Base-by-base conservation (phyloP, 1,140 invertebrate genomes). In the Catajapyx aquilonaris region DNA sequence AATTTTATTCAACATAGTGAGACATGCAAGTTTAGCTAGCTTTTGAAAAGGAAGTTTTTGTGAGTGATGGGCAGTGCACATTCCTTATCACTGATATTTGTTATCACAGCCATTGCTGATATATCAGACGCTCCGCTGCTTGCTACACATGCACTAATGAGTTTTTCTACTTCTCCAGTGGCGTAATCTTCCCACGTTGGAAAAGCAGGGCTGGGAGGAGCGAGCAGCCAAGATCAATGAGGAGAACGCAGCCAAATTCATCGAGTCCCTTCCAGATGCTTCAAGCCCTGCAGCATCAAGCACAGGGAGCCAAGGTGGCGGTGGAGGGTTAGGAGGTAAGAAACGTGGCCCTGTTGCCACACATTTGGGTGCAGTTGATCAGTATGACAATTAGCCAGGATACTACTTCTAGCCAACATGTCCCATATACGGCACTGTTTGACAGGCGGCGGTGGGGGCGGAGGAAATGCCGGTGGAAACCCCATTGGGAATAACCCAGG, bases 161-260 rank as follows among this genome's bases (percentile, higher is more conserved):
- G 60, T 42, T 4, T 35, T 35, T 35, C 10, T 34, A 37, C 32
- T 45, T 18, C 31, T 63, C 22, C 47, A 79, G 71, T 98, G 94
- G 94, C 75, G 88, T 47, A 84, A 81, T 41, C 61, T 98, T 39
- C 69, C 81, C 0, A 66, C 78, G 2, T 64, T 68, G 39, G 84
- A 88, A 41, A 96, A 96, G 54, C 79, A 87, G 52, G 67, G 71
- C 23, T 98, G 88, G 72, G 94, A 98, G 62, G 83, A 91, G 53
- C 66, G 73, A 33, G 90, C 90, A 3, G 70, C 71, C 11, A 72
- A 75, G 48, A 73, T 87, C 50, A 94, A 94, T 50, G 80, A 84
- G 51, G 81, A 88, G 51, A 73, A 66, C 7, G 66, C 69, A 23
- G 67, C 68, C 7, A 51, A 57, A 45, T 55, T 60, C 18, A 56